Evolutionary conservation across 2,888 invertebrate species (phyloP).

Genomic region (Prenolepis imparis): DNA sequence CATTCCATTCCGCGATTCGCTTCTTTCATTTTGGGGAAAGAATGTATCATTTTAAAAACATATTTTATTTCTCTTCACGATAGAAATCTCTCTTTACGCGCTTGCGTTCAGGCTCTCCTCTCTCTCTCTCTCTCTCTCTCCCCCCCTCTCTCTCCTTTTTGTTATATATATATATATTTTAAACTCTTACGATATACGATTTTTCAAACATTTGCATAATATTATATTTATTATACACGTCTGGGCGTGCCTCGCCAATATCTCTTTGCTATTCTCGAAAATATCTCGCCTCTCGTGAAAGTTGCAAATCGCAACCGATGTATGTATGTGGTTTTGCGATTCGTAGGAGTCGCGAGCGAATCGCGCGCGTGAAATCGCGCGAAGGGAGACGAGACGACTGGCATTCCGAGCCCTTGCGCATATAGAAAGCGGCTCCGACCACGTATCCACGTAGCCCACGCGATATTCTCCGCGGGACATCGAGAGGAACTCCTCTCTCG

Average conservation of each 20-base stretch:
- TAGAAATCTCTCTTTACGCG: not conserved
- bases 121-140: not conserved
- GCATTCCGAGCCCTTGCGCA: slow-evolving; percentile 81
- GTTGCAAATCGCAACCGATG: not conserved
- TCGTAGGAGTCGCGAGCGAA: slow-evolving; percentile 28
- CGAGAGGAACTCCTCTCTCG: slow-evolving; percentile 44
- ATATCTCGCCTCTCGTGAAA: not conserved
- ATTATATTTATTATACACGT: not conserved
- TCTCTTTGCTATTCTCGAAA: not conserved
- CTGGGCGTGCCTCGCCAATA: not conserved
- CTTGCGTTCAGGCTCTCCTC: too few relatives aligned
- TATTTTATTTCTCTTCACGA: too few relatives aligned
- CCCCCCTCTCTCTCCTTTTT: not conserved
- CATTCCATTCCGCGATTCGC: not conserved
- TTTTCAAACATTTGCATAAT: not conserved
- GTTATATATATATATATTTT: not conserved
- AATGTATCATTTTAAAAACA: not conserved
- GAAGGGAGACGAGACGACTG: slow-evolving; percentile 64
- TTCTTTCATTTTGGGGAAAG: not conserved
- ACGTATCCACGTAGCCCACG: slow-evolving; percentile 81
- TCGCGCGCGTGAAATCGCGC: slow-evolving; percentile 27
- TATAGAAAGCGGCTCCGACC: slow-evolving; percentile 82
- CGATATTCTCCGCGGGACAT: slow-evolving; percentile 59
- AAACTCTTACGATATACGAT: not conserved
- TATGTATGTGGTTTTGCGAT: not conserved